These are phyloP conservation scores for Neodiprion lecontei DNA, from an alignment of 1,140 invertebrate species.

Conservation along the genomic window DNA sequence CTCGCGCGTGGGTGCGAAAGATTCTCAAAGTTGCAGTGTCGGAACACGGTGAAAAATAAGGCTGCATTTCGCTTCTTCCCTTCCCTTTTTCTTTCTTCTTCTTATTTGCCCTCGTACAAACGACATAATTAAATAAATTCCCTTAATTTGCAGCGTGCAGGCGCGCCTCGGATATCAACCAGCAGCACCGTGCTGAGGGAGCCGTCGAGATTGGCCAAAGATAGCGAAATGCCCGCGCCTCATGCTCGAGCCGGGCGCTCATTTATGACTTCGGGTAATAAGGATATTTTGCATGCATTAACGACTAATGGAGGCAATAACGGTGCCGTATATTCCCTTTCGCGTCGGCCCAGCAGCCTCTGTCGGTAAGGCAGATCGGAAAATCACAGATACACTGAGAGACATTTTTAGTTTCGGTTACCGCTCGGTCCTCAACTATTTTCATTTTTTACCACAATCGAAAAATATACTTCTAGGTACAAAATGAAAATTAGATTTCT, in stretches of 20 bases:
- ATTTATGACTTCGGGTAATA: conserved; percentile 45
- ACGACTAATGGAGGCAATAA: conserved; percentile 52
- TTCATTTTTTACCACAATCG: too few species aligned
- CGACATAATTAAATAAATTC: conserved; percentile 43
- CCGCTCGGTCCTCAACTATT: too few species aligned
- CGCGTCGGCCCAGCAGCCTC: conserved; percentile 15
- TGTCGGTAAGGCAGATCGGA: conserved; percentile 15
- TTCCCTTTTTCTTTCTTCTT: too few species aligned
- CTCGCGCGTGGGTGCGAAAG: too few species aligned
- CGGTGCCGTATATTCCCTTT: conserved; percentile 26
- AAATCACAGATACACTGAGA: too few species aligned
- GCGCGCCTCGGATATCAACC: conserved; percentile 19
- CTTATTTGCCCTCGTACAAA: conserved; percentile 30
- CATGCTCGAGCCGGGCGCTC: conserved; percentile 21
- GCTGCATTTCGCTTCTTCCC: too few species aligned
- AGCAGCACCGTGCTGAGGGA: conserved; percentile 13
- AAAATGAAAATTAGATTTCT: too few species aligned
- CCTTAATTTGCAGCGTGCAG: conserved; percentile 32
- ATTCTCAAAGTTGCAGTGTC: too few species aligned
- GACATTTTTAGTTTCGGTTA: too few species aligned
- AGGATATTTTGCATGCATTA: conserved; percentile 60
- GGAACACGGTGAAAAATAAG: too few species aligned
- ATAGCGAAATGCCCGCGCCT: conserved; percentile 36
- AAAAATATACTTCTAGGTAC: too few species aligned
- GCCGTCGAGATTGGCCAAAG: conserved; percentile 40